Conservation (phyloP, 1,140 invertebrate genomes). For the Drosophila biarmipes region DNA sequence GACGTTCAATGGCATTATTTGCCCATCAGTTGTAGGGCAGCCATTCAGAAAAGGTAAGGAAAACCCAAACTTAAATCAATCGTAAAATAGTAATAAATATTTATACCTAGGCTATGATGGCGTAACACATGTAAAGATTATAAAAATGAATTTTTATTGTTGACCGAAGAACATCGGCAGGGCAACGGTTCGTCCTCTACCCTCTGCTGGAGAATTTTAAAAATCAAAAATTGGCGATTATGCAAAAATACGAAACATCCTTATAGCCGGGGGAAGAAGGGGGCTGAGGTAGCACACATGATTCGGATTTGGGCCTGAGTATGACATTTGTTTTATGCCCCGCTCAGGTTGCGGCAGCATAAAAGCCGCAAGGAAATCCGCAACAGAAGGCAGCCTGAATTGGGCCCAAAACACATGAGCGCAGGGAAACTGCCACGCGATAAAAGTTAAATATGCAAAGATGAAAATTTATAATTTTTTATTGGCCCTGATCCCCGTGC, state of each 20-base stretch:
- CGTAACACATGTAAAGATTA: slow-evolving; percentile 76
- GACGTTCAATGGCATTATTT: slow-evolving; percentile 56
- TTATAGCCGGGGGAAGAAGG: slow-evolving; percentile 31
- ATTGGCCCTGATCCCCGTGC: slow-evolving; percentile 58
- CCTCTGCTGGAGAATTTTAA: slow-evolving; percentile 50
- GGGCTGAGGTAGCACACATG: slow-evolving; percentile 35
- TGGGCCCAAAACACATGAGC: slow-evolving; percentile 62
- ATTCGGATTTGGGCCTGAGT: slow-evolving; percentile 67
- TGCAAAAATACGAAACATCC: slow-evolving; percentile 78
- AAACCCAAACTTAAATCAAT: slow-evolving; percentile 64
- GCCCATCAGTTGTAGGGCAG: slow-evolving; percentile 18
- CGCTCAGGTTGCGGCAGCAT: slow-evolving; percentile 68
- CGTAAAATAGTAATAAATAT: slow-evolving; percentile 80
- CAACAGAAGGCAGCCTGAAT: slow-evolving; percentile 41
- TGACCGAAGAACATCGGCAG: slow-evolving; percentile 58
- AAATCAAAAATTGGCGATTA: slow-evolving; percentile 83
- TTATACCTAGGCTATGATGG: slow-evolving; percentile 61
- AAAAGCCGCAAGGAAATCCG: slow-evolving; percentile 60
- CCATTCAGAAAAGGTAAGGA: slow-evolving; percentile 18
- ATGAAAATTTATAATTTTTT: slow-evolving; percentile 83
- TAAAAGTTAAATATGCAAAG: slow-evolving; percentile 82
- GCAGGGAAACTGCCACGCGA: slow-evolving; percentile 46
- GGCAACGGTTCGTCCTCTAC: neutral
- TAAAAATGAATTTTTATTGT: slow-evolving; percentile 81
- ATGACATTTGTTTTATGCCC: slow-evolving; percentile 81